Percentiles rank a stretch among this genome's conserved stretches.
Conservation (phyloP, 2,888 invertebrate species). For the Orchesellides sinensis region DNA sequence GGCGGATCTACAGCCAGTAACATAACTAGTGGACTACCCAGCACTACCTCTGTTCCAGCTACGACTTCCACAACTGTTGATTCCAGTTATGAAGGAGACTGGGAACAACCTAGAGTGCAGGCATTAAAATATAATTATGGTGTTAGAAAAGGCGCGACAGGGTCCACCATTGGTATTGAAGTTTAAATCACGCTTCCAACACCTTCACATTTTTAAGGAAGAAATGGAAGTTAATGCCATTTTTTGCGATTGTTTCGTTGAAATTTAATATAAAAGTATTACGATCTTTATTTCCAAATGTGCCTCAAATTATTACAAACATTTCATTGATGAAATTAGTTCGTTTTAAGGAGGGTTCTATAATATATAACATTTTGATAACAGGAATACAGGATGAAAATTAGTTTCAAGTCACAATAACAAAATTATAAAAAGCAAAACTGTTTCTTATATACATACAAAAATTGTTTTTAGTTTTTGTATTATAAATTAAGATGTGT, state of each 20-base stretch:
- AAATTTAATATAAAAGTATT: background rate
- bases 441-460: too few relatives aligned
- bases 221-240: too few relatives aligned
- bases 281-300: too few relatives aligned
- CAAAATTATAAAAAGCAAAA: too few relatives aligned
- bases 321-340: too few relatives aligned
- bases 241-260: background rate
- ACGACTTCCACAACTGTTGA: background rate
- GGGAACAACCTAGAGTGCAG: slow-evolving; percentile 67
- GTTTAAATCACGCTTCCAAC: background rate
- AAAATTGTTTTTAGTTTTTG: too few relatives aligned
- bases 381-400: too few relatives aligned
- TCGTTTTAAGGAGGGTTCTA: too few relatives aligned
- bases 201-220: background rate
- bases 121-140: slow-evolving; percentile 61
- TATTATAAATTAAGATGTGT: too few relatives aligned
- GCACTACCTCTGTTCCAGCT: background rate
- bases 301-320: too few relatives aligned
- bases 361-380: too few relatives aligned
- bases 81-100: slow-evolving; percentile 48
- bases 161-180: slow-evolving; percentile 33
- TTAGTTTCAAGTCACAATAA: too few relatives aligned
- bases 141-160: slow-evolving; percentile 25
- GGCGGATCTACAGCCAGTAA: background rate
- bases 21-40: background rate